Evolutionary conservation across 1,140 invertebrate genomes (phyloP).

Genomic region (Probaryconus sp.): DNA sequence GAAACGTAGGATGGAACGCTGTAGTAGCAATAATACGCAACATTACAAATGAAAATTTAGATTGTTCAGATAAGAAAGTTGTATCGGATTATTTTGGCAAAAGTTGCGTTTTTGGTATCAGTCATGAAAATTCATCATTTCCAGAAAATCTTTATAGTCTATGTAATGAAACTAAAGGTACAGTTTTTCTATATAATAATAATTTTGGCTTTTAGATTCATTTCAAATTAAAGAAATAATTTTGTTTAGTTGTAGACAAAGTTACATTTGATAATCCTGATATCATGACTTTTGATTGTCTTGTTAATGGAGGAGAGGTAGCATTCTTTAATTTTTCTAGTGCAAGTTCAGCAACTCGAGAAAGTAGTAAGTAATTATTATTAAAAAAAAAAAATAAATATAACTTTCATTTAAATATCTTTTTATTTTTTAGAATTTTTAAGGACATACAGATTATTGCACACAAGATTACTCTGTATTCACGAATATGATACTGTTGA

Average conservation of each 20-base stretch:
- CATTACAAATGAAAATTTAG: constrained; percentile 63
- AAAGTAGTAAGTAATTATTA: constrained; percentile 71
- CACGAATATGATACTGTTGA: constrained; percentile 70
- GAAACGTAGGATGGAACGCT: constrained; percentile 78
- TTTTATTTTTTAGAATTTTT: constrained; percentile 8
- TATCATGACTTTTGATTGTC: constrained; percentile 85
- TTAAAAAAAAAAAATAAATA: constrained; percentile 6
- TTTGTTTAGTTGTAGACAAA: constrained; percentile 30
- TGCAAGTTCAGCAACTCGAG: constrained; percentile 82
- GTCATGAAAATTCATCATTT: constrained; percentile 36
- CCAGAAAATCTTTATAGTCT: constrained; percentile 65
- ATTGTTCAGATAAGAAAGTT: constrained; percentile 74
- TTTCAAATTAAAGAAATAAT: background rate
- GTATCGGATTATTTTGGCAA: constrained; percentile 81
- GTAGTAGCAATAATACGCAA: constrained; percentile 77
- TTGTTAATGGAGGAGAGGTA: constrained; percentile 88
- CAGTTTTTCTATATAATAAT: constrained; percentile 8
- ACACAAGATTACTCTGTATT: constrained; percentile 76
- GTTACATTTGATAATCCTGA: constrained; percentile 67
- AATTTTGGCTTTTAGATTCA: background rate
- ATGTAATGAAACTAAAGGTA: constrained; percentile 55
- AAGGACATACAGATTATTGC: constrained; percentile 45
- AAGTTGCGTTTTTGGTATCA: constrained; percentile 80
- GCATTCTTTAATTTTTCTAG: constrained; percentile 89
- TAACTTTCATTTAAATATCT: constrained; percentile 10